Percentiles rank a stretch among this genome's conserved stretches.
Conservation (phyloP, 2,113 vertebrate species). For the Aspidoscelis tigris region DNA sequence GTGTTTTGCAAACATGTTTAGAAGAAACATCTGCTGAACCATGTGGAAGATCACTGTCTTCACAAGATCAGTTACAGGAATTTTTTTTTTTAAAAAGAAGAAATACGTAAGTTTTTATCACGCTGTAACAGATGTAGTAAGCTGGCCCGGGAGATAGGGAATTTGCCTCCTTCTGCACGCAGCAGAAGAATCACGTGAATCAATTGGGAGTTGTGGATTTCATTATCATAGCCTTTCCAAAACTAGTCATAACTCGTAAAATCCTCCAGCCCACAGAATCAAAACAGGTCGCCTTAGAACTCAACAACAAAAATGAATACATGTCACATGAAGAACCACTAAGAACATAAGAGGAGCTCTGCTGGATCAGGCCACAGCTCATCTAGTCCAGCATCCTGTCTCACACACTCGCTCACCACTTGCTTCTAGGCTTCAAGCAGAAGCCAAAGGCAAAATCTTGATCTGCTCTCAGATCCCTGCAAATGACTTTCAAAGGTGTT, state of each 20-base stretch:
- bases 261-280: background rate
- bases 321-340: background rate
- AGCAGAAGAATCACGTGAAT: background rate
- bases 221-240: background rate
- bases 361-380: no score
- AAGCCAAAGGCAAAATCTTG: no score
- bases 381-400: no score
- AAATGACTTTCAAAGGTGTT: no score
- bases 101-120: constrained; percentile 1
- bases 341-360: no score
- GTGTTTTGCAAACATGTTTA: background rate
- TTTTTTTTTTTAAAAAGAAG: background rate
- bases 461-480: no score
- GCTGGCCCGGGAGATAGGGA: background rate
- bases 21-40: accelerated
- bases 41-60: background rate
- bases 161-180: background rate
- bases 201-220: background rate
- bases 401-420: no score
- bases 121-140: background rate
- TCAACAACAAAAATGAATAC: background rate
- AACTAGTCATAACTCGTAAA: no score
- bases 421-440: no score
- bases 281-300: background rate
- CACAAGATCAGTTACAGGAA: background rate